phyloP scores from a whole-genome alignment of 2,888 invertebrate species.

The Drosophila yooni region DNA sequence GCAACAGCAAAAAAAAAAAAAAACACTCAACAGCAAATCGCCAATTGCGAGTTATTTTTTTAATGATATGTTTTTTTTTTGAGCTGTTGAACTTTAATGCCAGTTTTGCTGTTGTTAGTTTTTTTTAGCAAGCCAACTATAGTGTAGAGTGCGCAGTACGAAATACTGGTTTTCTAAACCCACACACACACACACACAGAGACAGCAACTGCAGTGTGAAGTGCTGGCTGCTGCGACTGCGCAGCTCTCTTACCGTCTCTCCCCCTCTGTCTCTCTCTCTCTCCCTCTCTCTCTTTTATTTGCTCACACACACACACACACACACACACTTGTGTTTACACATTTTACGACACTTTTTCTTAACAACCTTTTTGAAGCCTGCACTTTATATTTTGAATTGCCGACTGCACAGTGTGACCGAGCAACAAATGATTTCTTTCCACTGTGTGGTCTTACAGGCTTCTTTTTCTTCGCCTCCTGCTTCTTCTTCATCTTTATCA shows the following conservation, averaged over 20 bases:
- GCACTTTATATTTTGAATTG: conserved; percentile 29
- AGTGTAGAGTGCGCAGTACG: conserved; percentile 31
- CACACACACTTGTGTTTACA: conserved; percentile 26
- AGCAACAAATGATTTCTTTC: conserved; percentile 9
- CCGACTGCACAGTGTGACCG: conserved; percentile 25
- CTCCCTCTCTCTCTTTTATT: conserved; percentile 10
- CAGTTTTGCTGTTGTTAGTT: conserved; percentile 32
- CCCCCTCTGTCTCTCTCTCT: conserved; percentile 5
- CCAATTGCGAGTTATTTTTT: conserved; percentile 40
- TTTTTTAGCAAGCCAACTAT: conserved; percentile 47
- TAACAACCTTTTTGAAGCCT: conserved; percentile 23
- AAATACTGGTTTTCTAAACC: conserved; percentile 79
- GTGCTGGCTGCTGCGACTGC: conserved; percentile 60
- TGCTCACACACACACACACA: conserved; percentile 9
- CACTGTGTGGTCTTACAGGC: neutral
- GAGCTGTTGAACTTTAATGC: conserved; percentile 70
- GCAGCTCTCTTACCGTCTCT: conserved; percentile 31
- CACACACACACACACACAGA: conserved; percentile 29
- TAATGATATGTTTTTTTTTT: conserved; percentile 13
- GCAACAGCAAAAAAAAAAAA: neutral
- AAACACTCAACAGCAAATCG: conserved; percentile 36
- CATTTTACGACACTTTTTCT: conserved; percentile 52
- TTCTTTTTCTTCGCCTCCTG: neutral
- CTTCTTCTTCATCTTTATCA: neutral
- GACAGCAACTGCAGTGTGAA: conserved; percentile 35